Conservation (phyloP, 2,888 invertebrate genomes). For the Crematogaster levior region DNA sequence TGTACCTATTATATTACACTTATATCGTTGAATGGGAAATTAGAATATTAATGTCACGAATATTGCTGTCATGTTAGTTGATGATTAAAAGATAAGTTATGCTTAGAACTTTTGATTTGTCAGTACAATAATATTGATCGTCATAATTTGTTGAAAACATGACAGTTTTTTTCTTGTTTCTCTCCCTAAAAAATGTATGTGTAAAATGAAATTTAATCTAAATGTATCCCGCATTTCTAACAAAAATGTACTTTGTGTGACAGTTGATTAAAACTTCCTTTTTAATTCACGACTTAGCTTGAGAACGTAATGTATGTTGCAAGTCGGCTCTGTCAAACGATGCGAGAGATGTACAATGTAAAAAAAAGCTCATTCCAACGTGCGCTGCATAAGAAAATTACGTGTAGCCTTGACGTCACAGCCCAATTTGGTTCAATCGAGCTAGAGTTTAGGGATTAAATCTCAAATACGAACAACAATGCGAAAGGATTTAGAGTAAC, state of each 20-base stretch:
- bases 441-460: not conserved
- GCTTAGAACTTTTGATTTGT: not conserved
- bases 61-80: no score
- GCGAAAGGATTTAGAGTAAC: not conserved
- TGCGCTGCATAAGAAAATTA: not conserved
- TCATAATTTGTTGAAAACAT: not conserved
- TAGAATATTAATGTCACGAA: no score
- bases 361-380: constrained; percentile 24
- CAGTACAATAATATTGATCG: not conserved
- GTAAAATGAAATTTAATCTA: not conserved
- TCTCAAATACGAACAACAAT: not conserved
- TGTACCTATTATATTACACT: no score
- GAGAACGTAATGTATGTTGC: constrained; percentile 2
- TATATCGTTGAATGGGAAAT: no score
- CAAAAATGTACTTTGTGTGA: not conserved
- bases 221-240: not conserved
- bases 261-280: constrained; percentile 20
- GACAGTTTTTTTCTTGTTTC: not conserved
- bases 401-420: not conserved
- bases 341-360: not conserved
- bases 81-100: not conserved
- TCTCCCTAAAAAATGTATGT: not conserved
- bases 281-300: not conserved
- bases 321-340: not conserved
- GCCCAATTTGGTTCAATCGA: not conserved